Conservation (phyloP, 2,113 vertebrate species). For the Nanorana parkeri region DNA sequence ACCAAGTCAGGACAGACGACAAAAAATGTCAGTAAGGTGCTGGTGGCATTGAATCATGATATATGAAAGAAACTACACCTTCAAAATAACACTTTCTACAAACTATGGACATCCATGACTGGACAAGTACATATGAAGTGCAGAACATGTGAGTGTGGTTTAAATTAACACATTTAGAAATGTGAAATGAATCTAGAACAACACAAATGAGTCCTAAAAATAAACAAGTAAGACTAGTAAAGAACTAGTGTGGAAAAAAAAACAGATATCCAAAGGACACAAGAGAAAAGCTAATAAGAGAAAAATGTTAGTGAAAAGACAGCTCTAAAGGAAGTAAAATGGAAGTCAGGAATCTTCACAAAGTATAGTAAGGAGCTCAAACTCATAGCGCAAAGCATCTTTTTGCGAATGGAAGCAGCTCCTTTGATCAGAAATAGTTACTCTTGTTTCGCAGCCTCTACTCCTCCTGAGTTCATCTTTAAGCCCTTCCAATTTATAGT, state of each 20-base stretch:
- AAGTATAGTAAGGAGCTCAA: conserved; percentile 81
- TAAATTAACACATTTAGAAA: conserved; percentile 71
- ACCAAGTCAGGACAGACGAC: conserved; percentile 75
- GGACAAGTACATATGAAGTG: conserved; percentile 65
- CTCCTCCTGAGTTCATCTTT: conserved; percentile 99
- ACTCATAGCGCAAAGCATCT: conserved; percentile 81
- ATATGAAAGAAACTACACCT: conserved; percentile 54
- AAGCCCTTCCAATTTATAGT: conserved; percentile 99
- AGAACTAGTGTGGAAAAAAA: conserved; percentile 70
- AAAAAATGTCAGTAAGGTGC: conserved; percentile 63
- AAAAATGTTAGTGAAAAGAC: conserved; percentile 78
- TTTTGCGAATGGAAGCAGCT: conserved; percentile 89
- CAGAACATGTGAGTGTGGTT: conserved; percentile 70
- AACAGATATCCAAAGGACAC: conserved; percentile 74
- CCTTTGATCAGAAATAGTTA: conserved; percentile 97
- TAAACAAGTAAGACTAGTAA: conserved; percentile 67
- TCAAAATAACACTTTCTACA: conserved; percentile 63
- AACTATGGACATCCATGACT: conserved; percentile 58
- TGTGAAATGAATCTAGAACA: conserved; percentile 72
- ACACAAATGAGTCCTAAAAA: conserved; percentile 68
- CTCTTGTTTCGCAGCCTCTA: conserved; percentile 98
- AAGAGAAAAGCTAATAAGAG: conserved; percentile 72
- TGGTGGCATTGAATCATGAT: conserved; percentile 41
- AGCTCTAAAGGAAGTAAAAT: conserved; percentile 82
- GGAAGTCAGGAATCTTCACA: conserved; percentile 81